These are phyloP conservation scores for Danio rerio DNA, from an alignment of 2,113 vertebrate species.

Conservation along the genomic window DNA sequence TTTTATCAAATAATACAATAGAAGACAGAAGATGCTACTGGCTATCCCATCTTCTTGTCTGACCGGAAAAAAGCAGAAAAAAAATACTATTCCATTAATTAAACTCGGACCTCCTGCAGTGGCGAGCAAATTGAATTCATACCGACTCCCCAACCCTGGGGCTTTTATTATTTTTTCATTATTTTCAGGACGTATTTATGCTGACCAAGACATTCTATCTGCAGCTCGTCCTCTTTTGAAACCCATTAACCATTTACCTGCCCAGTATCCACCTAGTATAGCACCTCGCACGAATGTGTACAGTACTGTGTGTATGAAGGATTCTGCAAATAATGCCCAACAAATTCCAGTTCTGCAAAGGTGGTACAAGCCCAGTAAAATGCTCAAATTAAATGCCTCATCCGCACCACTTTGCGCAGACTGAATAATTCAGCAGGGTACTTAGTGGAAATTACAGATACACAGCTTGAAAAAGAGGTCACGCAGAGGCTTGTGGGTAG, in stretches of 20 bases:
- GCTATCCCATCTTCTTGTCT: slow-evolving; percentile 21
- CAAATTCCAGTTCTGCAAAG: background rate
- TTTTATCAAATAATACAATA: background rate
- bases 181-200: slow-evolving; percentile 69
- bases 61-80: slow-evolving; percentile 46
- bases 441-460: slow-evolving; percentile 54
- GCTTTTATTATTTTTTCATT: slow-evolving; percentile 57
- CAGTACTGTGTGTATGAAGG: slow-evolving; percentile 28
- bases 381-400: slow-evolving; percentile 67
- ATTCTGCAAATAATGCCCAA: slow-evolving; percentile 11
- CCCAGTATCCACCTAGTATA: slow-evolving; percentile 50
- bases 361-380: slow-evolving; percentile 50
- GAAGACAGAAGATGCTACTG: background rate
- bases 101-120: slow-evolving; percentile 72
- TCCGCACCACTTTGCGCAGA: slow-evolving; percentile 57
- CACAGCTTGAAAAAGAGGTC: slow-evolving; percentile 53
- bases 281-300: slow-evolving; percentile 10
- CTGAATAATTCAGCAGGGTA: slow-evolving; percentile 67
- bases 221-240: slow-evolving; percentile 76
- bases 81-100: slow-evolving; percentile 77
- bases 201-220: slow-evolving; percentile 75
- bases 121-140: slow-evolving; percentile 74
- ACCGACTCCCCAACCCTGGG: slow-evolving; percentile 68
- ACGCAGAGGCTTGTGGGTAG: slow-evolving; percentile 42
- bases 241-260: slow-evolving; percentile 44